Base-by-base conservation (phyloP, 2,888 invertebrate species). In the Erannis defoliaria region DNA sequence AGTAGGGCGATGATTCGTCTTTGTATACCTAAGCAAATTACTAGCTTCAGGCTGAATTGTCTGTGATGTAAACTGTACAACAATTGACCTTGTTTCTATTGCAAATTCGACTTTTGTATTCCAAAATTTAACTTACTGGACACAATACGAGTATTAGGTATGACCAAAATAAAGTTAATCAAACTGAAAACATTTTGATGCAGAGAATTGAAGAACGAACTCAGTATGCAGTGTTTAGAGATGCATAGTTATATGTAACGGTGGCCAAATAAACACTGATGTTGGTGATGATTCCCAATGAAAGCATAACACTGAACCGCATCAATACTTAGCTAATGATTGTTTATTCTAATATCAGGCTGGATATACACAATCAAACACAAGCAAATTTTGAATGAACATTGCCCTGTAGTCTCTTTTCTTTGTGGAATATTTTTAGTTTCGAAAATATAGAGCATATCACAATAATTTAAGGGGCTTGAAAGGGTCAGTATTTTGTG, bases 1-100 rank as follows among this genome's bases (percentile, higher is more conserved):
- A 49, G 14, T 35, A 5, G 49, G 49, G 14, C 35, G 35, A 37
- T 35, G 49, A 35, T n/a, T 21, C n/a, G n/a, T n/a, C 35, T 21
- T 23, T 31, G 18, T 19, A 33, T 12, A n/a, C n/a, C n/a, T n/a
- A 33, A 33, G 8, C 19, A 49, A 49, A 49, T 49, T 49, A 29
- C 35, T 35, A 37, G n/a, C 49, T 45, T 49, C 23, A 49, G 49
- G 49, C 49, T n/a, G n/a, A 31, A 31, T 43, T 16, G 46, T 16
- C 46, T 46, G 2, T n/a, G 16, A 16, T 45, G 45, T 29, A 16
- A 45, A 29, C 9, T 29, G 31, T 10, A 18, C 18, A 9, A 16
- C 6, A 37, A 16, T 16, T n/a, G 16, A 37, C 37, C 35, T 14
- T 14, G 6, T 37, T 16, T n/a, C 16, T 6, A 37, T 6, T 0